Conservation (phyloP, 2,113 vertebrate genomes). For the Notechis scutatus region DNA sequence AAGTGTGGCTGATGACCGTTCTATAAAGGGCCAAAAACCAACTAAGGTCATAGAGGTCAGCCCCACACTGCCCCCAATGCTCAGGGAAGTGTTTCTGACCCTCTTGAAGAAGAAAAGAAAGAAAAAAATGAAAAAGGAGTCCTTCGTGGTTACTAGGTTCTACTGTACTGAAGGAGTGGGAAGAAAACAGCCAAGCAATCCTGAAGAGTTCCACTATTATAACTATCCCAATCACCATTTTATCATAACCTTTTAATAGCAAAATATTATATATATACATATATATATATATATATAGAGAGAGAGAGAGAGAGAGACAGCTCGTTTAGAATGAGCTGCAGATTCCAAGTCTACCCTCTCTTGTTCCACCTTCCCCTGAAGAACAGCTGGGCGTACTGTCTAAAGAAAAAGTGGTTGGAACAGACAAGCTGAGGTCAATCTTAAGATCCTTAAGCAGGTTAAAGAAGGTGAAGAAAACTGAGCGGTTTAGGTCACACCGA, state of each 20-base stretch:
- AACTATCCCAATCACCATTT: background rate
- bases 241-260: background rate
- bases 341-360: background rate
- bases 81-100: background rate
- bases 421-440: slow-evolving; percentile 11
- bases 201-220: background rate
- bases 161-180: slow-evolving; percentile 38
- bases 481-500: background rate
- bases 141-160: slow-evolving; percentile 41
- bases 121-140: background rate
- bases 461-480: background rate
- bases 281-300: too few relatives aligned
- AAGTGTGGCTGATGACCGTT: background rate
- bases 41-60: background rate
- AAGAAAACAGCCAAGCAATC: slow-evolving; percentile 25
- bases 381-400: background rate
- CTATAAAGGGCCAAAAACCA: background rate
- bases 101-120: background rate
- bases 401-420: slow-evolving; percentile 7
- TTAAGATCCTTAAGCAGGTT: slow-evolving; percentile 2
- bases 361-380: background rate
- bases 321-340: slow-evolving; percentile 8
- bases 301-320: too few relatives aligned
- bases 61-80: background rate
- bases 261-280: background rate